These are phyloP conservation scores for Papilio machaon DNA, from an alignment of 1,140 invertebrate genomes.

Conservation along the genomic window DNA sequence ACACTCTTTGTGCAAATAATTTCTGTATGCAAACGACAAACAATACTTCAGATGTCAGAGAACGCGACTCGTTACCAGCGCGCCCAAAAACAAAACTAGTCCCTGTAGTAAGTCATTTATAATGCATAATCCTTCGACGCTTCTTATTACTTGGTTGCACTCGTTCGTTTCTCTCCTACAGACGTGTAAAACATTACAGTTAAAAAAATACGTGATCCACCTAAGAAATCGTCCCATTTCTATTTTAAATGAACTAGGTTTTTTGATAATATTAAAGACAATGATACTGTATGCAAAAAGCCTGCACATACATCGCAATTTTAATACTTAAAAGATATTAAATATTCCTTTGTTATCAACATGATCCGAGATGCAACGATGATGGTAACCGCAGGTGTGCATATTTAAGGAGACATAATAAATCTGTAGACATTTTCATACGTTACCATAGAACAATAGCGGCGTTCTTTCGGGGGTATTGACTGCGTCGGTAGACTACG, in stretches of 20 bases:
- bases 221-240: no score
- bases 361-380: not conserved
- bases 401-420: constrained; percentile 18
- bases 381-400: not conserved
- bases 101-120: not conserved
- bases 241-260: no score
- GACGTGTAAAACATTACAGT: not conserved
- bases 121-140: not conserved
- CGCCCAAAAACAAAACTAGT: not conserved
- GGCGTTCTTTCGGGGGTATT: constrained; percentile 55
- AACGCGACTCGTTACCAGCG: not conserved
- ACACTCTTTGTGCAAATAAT: constrained; percentile 1
- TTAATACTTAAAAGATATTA: not conserved
- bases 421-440: constrained; percentile 40
- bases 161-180: not conserved
- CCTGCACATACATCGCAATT: not conserved
- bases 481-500: constrained; percentile 45
- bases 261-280: not conserved
- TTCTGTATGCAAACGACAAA: not conserved
- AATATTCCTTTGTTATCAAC: not conserved
- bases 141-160: not conserved
- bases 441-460: constrained; percentile 47
- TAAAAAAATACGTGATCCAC: not conserved
- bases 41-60: not conserved
- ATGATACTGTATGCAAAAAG: not conserved